These are phyloP conservation scores for Gila orcuttii DNA, from an alignment of 2,113 vertebrate genomes.

Conservation along the genomic window DNA sequence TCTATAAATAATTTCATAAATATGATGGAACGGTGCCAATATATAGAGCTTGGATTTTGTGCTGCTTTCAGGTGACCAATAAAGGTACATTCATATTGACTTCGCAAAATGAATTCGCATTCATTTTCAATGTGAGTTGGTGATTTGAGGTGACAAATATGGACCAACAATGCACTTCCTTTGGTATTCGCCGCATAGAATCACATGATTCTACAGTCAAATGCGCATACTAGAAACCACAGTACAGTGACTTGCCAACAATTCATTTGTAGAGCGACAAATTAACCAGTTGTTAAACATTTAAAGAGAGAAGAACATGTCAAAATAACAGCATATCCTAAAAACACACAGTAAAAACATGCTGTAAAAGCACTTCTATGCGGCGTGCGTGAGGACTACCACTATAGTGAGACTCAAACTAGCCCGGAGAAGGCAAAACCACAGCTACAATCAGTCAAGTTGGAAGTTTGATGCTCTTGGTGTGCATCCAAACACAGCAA, in stretches of 20 bases:
- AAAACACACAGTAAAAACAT: conserved; percentile 8
- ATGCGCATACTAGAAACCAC: background rate
- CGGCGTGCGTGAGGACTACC: background rate
- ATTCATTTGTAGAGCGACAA: background rate
- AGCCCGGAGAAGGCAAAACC: conserved; percentile 11
- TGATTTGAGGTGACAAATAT: background rate
- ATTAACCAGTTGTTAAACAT: background rate
- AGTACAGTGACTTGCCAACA: background rate
- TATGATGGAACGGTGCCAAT: background rate
- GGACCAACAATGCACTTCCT: background rate
- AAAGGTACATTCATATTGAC: background rate
- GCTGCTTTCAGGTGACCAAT: background rate
- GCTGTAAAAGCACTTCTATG: background rate
- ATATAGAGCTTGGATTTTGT: background rate
- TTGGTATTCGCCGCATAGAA: background rate
- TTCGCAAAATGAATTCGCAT: background rate
- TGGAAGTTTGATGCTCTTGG: conserved; percentile 1
- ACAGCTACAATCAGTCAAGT: conserved; percentile 25
- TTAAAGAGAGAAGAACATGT: background rate
- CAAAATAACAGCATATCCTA: background rate
- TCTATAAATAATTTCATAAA: conserved; percentile 12
- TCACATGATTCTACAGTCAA: background rate
- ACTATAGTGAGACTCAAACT: conserved; percentile 22
- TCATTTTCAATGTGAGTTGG: background rate
- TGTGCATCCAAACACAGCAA: conserved; percentile 6